Percentiles rank a stretch among this genome's conserved stretches.
phyloP scores from a whole-genome alignment of 37 sponge, comb jelly and placozoan species.

The Oscarella lobularis region DNA sequence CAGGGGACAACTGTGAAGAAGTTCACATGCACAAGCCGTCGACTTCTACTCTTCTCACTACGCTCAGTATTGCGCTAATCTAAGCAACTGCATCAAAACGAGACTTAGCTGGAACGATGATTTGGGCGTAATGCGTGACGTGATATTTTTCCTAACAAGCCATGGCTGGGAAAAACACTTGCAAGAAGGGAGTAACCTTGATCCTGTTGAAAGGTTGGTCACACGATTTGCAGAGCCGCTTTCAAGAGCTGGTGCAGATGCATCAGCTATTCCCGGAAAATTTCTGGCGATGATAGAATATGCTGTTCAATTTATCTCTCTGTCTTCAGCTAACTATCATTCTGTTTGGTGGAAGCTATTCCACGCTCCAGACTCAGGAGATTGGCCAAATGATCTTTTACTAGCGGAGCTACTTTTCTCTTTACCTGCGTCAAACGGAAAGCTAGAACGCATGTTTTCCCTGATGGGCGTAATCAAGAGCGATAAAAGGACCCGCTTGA shows the following conservation, averaged over 20 bases:
- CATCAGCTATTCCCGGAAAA: conserved; percentile 8
- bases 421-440: conserved; percentile 45
- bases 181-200: conserved; percentile 26
- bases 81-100: too few species aligned
- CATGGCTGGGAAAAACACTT: conserved; percentile 50
- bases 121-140: too few species aligned
- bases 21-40: too few species aligned
- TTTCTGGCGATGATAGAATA: conserved; percentile 21
- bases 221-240: conserved; percentile 28
- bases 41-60: too few species aligned
- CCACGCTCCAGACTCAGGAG: conserved; percentile 35
- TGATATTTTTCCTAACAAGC: conserved; percentile 14
- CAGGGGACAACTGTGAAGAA: too few species aligned
- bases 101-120: too few species aligned
- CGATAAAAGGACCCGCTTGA: conserved; percentile 24
- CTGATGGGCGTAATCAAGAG: conserved; percentile 31
- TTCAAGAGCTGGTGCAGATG: conserved; percentile 22
- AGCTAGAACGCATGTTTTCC: conserved; percentile 36
- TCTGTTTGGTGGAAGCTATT: conserved; percentile 56
- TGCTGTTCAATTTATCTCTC: conserved; percentile 42
- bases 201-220: conserved; percentile 23
- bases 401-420: conserved; percentile 36
- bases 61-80: too few species aligned
- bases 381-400: conserved; percentile 29
- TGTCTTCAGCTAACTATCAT: conserved; percentile 35